These are phyloP conservation scores for Phortica magna DNA, from an alignment of 2,888 invertebrate species.

Conservation along the genomic window DNA sequence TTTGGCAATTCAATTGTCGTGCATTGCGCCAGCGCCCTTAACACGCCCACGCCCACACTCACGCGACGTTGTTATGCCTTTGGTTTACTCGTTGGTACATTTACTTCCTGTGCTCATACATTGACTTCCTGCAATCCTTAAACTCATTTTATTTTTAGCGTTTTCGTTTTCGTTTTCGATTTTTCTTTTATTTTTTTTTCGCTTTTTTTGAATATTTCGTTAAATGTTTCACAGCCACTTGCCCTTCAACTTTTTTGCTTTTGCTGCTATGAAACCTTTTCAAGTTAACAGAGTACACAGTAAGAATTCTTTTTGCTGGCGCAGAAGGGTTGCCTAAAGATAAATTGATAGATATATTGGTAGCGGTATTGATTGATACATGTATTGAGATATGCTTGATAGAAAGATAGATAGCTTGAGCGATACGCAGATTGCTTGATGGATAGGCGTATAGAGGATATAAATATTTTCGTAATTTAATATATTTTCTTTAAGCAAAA, in stretches of 20 bases:
- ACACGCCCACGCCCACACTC: not conserved
- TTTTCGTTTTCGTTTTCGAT: not conserved
- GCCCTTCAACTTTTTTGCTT: not conserved
- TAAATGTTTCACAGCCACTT: constrained; percentile 30
- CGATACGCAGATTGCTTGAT: too few species aligned
- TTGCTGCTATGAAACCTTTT: not conserved
- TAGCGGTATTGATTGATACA: too few species aligned
- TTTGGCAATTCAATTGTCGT: constrained; percentile 55
- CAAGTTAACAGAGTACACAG: not conserved
- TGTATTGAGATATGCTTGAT: too few species aligned
- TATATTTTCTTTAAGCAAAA: too few species aligned
- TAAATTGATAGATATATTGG: too few species aligned
- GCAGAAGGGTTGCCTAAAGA: too few species aligned
- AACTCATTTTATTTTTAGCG: constrained; percentile 5
- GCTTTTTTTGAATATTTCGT: constrained; percentile 22
- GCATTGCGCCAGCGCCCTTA: not conserved
- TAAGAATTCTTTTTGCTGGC: not conserved
- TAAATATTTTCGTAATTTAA: too few species aligned
- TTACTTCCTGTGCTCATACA: not conserved
- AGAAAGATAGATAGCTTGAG: too few species aligned
- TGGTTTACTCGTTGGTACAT: not conserved
- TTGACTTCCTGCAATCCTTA: not conserved
- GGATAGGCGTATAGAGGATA: too few species aligned
- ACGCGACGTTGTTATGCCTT: not conserved
- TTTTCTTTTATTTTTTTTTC: not conserved